Conservation (phyloP, 2,888 invertebrate species). For the Stenurella melanura region DNA sequence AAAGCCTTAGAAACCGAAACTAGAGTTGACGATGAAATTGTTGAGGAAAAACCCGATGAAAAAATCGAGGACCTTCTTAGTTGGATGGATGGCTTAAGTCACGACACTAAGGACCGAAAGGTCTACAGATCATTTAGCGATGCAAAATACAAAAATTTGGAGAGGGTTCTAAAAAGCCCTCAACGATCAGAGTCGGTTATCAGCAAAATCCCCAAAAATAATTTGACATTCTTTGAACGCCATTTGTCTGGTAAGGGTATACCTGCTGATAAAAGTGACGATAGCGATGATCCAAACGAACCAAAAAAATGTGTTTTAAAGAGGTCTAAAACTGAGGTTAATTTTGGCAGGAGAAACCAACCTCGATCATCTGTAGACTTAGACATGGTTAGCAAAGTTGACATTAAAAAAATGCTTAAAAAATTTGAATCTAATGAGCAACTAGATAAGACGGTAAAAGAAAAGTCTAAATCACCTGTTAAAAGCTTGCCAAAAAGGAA, state of each 20-base stretch:
- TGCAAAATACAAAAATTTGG: conserved; percentile 71
- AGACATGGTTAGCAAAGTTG: conserved; percentile 69
- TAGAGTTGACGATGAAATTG: conserved; percentile 51
- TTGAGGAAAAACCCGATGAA: conserved; percentile 59
- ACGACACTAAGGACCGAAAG: conserved; percentile 67
- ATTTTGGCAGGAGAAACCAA: conserved; percentile 59
- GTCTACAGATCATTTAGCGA: conserved; percentile 68
- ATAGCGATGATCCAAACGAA: conserved; percentile 57
- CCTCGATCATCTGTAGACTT: conserved; percentile 69
- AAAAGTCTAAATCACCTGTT: conserved; percentile 34
- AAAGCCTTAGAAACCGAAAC: conserved; percentile 71
- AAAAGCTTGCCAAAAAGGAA: conserved; percentile 40
- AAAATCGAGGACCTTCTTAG: conserved; percentile 71
- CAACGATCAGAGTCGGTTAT: conserved; percentile 65
- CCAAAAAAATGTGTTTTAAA: conserved; percentile 55
- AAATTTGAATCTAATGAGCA: conserved; percentile 68
- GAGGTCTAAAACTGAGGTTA: conserved; percentile 70
- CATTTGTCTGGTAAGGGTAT: conserved; percentile 67
- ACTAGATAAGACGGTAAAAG: conserved; percentile 40
- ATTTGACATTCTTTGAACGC: conserved; percentile 70
- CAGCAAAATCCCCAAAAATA: conserved; percentile 70
- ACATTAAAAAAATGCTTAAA: conserved; percentile 70
- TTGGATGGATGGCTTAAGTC: conserved; percentile 72
- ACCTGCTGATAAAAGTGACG: conserved; percentile 53
- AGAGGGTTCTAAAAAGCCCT: conserved; percentile 67